These are phyloP conservation scores for Eledone cirrhosa DNA, from an alignment of 2,888 invertebrate genomes.

Conservation along the genomic window DNA sequence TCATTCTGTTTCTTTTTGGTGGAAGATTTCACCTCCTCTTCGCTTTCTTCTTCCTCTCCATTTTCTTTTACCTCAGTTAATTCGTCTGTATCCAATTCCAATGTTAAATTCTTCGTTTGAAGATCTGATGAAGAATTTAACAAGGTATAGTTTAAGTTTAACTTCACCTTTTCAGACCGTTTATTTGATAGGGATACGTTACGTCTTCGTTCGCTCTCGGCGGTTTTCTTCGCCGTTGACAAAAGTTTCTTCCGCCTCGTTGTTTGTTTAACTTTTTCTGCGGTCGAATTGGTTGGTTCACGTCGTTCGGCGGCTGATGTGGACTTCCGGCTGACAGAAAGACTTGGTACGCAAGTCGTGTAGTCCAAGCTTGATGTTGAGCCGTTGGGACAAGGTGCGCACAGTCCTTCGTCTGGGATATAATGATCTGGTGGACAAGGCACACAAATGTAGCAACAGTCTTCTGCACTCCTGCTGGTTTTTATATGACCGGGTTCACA, in stretches of 20 bases:
- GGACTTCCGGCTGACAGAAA: background rate
- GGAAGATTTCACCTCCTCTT: background rate
- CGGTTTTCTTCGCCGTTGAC: no score
- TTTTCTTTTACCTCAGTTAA: background rate
- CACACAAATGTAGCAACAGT: conserved; percentile 5
- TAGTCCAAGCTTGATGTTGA: background rate
- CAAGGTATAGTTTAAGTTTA: no score
- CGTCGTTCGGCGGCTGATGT: conserved; percentile 3
- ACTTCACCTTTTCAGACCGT: no score
- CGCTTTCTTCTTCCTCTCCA: background rate
- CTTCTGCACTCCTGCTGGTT: background rate
- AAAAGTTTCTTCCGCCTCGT: background rate
- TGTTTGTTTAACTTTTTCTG: background rate
- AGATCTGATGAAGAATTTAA: no score
- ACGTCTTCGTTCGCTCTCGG: background rate
- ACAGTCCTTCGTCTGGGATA: background rate
- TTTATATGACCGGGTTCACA: background rate
- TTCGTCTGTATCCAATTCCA: no score
- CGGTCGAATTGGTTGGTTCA: conserved; percentile 14
- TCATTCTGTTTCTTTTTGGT: background rate
- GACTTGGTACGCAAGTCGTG: background rate
- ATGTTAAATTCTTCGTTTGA: no score
- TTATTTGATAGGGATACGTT: no score
- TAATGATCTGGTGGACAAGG: background rate
- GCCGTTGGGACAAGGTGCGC: background rate